Conservation (phyloP, 2,888 invertebrate species). For the Scrobipalpa costella region DNA sequence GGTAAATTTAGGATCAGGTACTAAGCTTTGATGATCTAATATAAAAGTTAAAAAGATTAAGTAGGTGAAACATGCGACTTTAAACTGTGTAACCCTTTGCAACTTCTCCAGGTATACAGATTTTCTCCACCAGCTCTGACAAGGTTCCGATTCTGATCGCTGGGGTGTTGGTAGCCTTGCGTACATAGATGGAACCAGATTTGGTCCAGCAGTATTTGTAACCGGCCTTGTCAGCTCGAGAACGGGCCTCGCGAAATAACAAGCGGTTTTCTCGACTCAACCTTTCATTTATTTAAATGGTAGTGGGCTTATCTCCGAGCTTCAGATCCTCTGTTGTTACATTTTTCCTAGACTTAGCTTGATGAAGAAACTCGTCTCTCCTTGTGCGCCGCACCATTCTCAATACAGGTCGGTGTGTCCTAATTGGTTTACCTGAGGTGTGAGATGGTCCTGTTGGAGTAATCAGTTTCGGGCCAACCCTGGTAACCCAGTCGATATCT, state of each 20-base stretch:
- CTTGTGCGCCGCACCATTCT: not conserved
- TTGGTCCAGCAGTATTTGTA: not conserved
- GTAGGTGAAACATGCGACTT: not conserved
- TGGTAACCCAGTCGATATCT: not conserved
- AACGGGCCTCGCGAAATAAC: not conserved
- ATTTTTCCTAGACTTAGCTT: not conserved
- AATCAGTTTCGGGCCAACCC: not conserved
- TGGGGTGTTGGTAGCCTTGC: not conserved
- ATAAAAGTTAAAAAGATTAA: not conserved
- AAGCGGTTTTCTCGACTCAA: not conserved
- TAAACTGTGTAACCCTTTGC: not conserved
- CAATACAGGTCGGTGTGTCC: not conserved
- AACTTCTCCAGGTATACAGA: not conserved
- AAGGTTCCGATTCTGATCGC: not conserved
- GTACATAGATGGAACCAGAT: not conserved
- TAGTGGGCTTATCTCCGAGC: not conserved
- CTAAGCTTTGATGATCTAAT: not conserved
- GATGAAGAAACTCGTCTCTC: not conserved
- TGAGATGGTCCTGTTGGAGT: no score
- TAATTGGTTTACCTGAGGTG: not conserved
- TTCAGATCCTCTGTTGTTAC: not conserved
- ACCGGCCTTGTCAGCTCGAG: not conserved
- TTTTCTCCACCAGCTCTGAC: not conserved
- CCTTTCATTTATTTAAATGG: slow-evolving; percentile 1
- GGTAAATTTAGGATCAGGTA: not conserved